These are phyloP conservation scores for Lasioglossum morio DNA, from an alignment of 2,888 invertebrate genomes.

Conservation along the genomic window DNA sequence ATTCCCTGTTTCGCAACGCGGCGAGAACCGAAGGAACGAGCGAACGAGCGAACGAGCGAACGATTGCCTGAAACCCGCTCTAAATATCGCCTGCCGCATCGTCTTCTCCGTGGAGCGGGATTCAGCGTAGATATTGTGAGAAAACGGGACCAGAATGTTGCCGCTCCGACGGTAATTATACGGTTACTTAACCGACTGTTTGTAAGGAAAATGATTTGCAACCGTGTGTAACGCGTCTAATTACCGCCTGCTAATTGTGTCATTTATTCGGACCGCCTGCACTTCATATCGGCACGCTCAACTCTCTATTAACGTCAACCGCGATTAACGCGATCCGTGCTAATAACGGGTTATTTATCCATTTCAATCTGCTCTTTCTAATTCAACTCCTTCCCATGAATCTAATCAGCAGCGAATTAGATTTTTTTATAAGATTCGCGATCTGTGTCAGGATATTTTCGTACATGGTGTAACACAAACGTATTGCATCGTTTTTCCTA, in stretches of 20 bases:
- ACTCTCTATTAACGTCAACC: background rate
- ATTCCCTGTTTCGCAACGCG: slow-evolving; percentile 45
- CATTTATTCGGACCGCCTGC: background rate
- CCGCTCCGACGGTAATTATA: background rate
- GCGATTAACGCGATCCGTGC: background rate
- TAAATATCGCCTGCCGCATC: slow-evolving; percentile 49
- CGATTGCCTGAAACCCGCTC: slow-evolving; percentile 47
- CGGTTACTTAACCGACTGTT: slow-evolving; percentile 7
- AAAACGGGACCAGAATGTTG: background rate
- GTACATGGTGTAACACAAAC: background rate
- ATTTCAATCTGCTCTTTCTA: background rate
- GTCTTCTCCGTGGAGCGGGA: background rate
- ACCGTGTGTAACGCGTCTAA: background rate
- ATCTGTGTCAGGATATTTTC: background rate
- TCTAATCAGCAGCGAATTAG: background rate
- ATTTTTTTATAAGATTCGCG: too few species aligned
- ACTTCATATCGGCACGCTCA: background rate
- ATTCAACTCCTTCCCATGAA: background rate
- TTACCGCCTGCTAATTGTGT: background rate
- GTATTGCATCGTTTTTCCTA: background rate
- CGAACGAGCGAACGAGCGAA: slow-evolving; percentile 29
- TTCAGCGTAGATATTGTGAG: background rate
- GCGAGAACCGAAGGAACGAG: slow-evolving; percentile 6
- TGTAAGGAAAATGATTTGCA: slow-evolving; percentile 17
- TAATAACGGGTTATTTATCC: background rate